A percentile compares a stretch with the other conserved stretches of the same genome.
These are phyloP conservation scores for Eleginops maclovinus DNA, from an alignment of 2,113 vertebrate species.

Conservation along the genomic window DNA sequence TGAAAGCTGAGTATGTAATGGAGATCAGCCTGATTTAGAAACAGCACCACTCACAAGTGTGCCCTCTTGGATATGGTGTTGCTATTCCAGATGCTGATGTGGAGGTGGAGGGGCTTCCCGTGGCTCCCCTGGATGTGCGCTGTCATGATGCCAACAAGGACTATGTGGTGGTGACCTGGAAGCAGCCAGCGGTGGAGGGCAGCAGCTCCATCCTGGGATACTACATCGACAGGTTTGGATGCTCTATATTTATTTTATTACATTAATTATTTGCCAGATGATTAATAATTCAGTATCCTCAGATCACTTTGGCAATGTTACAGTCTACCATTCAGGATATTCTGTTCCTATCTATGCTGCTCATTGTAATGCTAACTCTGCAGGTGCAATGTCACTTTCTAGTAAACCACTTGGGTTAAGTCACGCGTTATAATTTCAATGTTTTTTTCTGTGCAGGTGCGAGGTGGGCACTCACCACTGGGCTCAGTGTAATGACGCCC, in stretches of 20 bases:
- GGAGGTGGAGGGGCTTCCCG: slow-evolving; percentile 92
- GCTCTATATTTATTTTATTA: neutral
- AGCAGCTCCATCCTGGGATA: slow-evolving; percentile 94
- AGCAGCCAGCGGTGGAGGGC: slow-evolving; percentile 95
- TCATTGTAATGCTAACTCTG: neutral
- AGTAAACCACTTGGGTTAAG: too few species aligned
- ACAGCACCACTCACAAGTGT: slow-evolving; percentile 27
- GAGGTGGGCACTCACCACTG: slow-evolving; percentile 94
- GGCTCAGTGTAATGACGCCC: slow-evolving; percentile 96
- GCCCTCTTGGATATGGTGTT: slow-evolving; percentile 1
- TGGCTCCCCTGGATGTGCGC: slow-evolving; percentile 92
- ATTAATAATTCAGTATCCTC: neutral
- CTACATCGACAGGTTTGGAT: slow-evolving; percentile 92
- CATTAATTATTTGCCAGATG: neutral
- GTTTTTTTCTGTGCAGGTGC: slow-evolving; percentile 84
- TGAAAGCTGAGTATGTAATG: slow-evolving; percentile 53
- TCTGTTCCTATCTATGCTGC: neutral
- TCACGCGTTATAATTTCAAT: neutral
- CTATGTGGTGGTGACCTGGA: slow-evolving; percentile 98
- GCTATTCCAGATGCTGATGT: slow-evolving; percentile 88
- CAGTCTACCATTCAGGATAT: neutral
- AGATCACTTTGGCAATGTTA: neutral
- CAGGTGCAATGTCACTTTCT: too few species aligned
- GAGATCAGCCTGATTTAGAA: slow-evolving; percentile 67
- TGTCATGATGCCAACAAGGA: slow-evolving; percentile 97